Base-by-base conservation (phyloP, 2,113 vertebrate genomes). In the Rynchops niger region DNA sequence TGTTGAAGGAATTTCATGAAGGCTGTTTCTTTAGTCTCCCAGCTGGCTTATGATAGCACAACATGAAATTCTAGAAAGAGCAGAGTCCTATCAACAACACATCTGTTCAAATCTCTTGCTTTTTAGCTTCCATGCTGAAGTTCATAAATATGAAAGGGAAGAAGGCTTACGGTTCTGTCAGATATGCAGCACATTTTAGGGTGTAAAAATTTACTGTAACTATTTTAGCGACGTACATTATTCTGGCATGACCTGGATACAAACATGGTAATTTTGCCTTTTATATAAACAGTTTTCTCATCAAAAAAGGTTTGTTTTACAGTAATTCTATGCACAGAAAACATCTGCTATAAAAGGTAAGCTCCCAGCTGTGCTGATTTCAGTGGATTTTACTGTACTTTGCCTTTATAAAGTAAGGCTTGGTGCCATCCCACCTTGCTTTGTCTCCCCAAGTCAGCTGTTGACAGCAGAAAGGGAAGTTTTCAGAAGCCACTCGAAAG, bases 51-150 rank as follows among this genome's bases (percentile, higher is more conserved):
- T 11, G 61, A 62, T 58, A 92, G 66, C 61, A 79, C 26, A 73
- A 89, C 11, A 6, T 83, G 85, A 63, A 90, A 50, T 53, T 92
- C 43, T 90, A 73, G 80, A 65, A 87, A 8, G 32, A 94, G 38
- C 73, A 70, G 84, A 93, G 78, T 92, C 91, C 80, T 80, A 92
- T 88, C 80, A 94, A 82, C 83, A 95, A 71, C 63, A 91, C 91
- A 96, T 95, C 96, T 97, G 90, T 72, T 95, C 82, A 90, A 65
- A 92, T 91, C 11, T 5, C 29, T 92, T 71, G 76, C 36, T 73
- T 77, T 93, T 91, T 82, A 91, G 32, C 63, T 95, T 89, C 61
- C 11, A 29, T 42, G 65, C 42, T 87, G 93, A 82, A 81, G 30
- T 94, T 93, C 82, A 95, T 93, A 84, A 90, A 93, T 87, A 90